Evolutionary conservation across 2,113 vertebrate genomes (phyloP).

Genomic region (Coregonus clupeaformis): DNA sequence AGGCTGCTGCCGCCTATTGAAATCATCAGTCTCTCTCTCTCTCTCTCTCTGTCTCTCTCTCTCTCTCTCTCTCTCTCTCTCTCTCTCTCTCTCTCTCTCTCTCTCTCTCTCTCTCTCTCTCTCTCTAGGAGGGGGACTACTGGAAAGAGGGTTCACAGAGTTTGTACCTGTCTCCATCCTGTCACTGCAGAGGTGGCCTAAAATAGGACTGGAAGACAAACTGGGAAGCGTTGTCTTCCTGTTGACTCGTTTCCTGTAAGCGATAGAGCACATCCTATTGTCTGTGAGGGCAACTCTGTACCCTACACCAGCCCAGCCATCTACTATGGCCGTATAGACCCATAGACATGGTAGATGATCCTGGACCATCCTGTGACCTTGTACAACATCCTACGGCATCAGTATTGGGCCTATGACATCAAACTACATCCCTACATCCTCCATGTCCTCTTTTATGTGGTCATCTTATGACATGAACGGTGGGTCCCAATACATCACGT

Average conservation of each 20-base stretch:
- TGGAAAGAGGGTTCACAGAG: background rate
- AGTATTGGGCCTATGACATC: background rate
- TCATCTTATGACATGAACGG: too few species aligned
- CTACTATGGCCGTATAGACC: background rate
- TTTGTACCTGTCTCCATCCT: slow-evolving; percentile 14
- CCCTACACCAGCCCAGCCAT: background rate
- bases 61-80: too few species aligned
- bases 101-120: too few species aligned
- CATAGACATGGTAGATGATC: background rate
- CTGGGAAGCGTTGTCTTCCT: slow-evolving; percentile 19
- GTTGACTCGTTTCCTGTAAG: slow-evolving; percentile 19
- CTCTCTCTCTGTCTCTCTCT: too few species aligned
- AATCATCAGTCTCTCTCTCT: too few species aligned
- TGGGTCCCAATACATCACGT: too few species aligned
- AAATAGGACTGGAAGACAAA: slow-evolving; percentile 17
- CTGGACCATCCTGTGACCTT: background rate
- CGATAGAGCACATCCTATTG: slow-evolving; percentile 22
- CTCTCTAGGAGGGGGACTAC: background rate
- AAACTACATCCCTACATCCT: too few species aligned
- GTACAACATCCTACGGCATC: background rate
- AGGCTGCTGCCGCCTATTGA: too few species aligned
- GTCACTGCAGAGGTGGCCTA: slow-evolving; percentile 11
- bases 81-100: too few species aligned
- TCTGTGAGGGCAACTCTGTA: slow-evolving; percentile 3
- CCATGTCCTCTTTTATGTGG: too few species aligned